A percentile compares a stretch with the other conserved stretches of the same genome.
phyloP scores from a whole-genome alignment of 2,113 vertebrate genomes.

The Pongo abelii region DNA sequence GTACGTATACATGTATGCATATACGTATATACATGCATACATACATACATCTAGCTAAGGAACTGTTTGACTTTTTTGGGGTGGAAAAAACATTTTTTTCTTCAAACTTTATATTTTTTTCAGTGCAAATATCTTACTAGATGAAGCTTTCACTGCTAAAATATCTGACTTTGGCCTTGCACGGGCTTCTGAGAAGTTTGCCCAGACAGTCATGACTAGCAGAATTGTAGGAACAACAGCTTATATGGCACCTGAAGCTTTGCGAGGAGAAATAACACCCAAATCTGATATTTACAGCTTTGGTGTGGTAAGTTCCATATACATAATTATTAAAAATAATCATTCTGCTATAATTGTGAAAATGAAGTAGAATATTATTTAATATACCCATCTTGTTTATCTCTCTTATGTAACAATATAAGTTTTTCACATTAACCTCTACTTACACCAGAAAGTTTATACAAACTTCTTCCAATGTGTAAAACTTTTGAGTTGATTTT shows the following conservation, averaged over 20 bases:
- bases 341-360: background rate
- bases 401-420: background rate
- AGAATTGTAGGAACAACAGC: slow-evolving; percentile 95
- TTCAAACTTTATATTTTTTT: slow-evolving; percentile 26
- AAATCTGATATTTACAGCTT: slow-evolving; percentile 98
- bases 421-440: background rate
- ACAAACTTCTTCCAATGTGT: background rate
- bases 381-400: background rate
- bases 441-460: background rate
- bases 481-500: background rate
- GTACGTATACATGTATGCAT: background rate
- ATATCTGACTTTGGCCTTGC: slow-evolving; percentile 98
- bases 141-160: slow-evolving; percentile 90
- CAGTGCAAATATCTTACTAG: slow-evolving; percentile 96
- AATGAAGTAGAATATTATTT: slow-evolving; percentile 1
- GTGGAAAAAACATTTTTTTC: background rate
- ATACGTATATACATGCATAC: background rate
- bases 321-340: background rate
- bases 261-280: slow-evolving; percentile 94
- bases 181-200: slow-evolving; percentile 89
- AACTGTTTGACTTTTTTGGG: background rate
- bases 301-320: slow-evolving; percentile 89
- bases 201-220: slow-evolving; percentile 93
- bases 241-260: slow-evolving; percentile 97
- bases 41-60: background rate